Percentiles rank a stretch among this genome's conserved stretches.
Conservation (phyloP, 2,888 invertebrate genomes). For the Amphipyra tragopoginis region DNA sequence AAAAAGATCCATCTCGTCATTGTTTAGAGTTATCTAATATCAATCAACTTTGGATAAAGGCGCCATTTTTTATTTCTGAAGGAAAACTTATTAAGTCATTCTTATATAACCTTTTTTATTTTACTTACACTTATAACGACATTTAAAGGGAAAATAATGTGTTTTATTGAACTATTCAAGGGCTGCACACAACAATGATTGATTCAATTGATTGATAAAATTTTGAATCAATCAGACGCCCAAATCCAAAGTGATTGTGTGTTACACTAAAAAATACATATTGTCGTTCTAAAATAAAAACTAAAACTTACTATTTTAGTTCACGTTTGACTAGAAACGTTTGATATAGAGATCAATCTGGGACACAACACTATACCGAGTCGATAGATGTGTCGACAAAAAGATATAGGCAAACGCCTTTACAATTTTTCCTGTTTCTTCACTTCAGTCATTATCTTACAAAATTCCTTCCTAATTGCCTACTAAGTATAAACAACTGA, state of each 20-base stretch:
- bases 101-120: slow-evolving; percentile 9
- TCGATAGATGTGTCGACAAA: slow-evolving; percentile 39
- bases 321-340: slow-evolving; percentile 86
- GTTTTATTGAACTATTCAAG: slow-evolving; percentile 44
- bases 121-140: slow-evolving; percentile 10
- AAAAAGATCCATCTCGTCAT: slow-evolving; percentile 46
- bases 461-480: slow-evolving; percentile 44
- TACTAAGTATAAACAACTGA: slow-evolving; percentile 26
- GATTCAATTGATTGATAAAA: slow-evolving; percentile 41
- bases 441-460: slow-evolving; percentile 39
- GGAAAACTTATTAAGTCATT: slow-evolving; percentile 21
- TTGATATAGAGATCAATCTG: slow-evolving; percentile 82
- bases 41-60: slow-evolving; percentile 50
- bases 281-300: slow-evolving; percentile 68
- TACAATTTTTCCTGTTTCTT: slow-evolving; percentile 38
- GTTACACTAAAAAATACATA: slow-evolving; percentile 66
- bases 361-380: slow-evolving; percentile 43
- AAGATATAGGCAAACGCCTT: slow-evolving; percentile 16
- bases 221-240: slow-evolving; percentile 48
- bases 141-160: slow-evolving; percentile 11
- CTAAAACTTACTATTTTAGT: slow-evolving; percentile 73
- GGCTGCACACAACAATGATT: slow-evolving; percentile 18
- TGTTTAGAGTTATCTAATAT: slow-evolving; percentile 48
- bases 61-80: slow-evolving; percentile 22
- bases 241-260: slow-evolving; percentile 59